These are phyloP conservation scores for Lithodes maja DNA, from an alignment of 2,888 invertebrate genomes.

Conservation along the genomic window DNA sequence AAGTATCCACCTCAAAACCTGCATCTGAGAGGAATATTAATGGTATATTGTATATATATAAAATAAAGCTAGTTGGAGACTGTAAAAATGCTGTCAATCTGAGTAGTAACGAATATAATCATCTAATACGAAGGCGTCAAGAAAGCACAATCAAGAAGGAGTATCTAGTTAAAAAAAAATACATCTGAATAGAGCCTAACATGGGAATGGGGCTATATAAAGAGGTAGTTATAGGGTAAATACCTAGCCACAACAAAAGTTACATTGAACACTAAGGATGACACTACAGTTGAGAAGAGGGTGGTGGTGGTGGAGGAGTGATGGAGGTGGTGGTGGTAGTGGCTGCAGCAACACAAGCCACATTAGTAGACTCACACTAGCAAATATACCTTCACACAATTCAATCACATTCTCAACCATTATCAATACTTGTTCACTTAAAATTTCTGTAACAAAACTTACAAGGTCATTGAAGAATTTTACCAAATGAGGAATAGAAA, in stretches of 20 bases:
- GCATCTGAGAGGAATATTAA: conserved; percentile 4
- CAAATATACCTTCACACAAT: too few relatives aligned
- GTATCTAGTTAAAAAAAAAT: conserved; percentile 12
- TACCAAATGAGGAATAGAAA: too few relatives aligned
- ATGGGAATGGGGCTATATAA: conserved; percentile 35
- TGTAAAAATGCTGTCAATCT: conserved; percentile 10
- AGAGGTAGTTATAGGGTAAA: conserved; percentile 53
- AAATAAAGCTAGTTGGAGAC: not conserved
- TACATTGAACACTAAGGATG: conserved; percentile 60
- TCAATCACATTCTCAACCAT: too few relatives aligned
- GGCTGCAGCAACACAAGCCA: too few relatives aligned
- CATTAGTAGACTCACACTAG: too few relatives aligned
- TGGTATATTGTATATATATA: not conserved
- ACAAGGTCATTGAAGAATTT: too few relatives aligned
- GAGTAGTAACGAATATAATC: not conserved
- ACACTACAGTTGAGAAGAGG: conserved; percentile 52
- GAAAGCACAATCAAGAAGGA: not conserved
- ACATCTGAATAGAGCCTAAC: conserved; percentile 20
- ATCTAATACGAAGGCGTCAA: not conserved
- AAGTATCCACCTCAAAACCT: not conserved
- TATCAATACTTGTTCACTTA: too few relatives aligned
- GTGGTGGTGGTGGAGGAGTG: conserved; percentile 31
- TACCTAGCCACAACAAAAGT: conserved; percentile 56
- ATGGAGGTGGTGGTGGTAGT: too few relatives aligned
- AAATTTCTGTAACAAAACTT: too few relatives aligned